Conservation (phyloP, 2,888 invertebrate species). For the Calameuta filiformis region DNA sequence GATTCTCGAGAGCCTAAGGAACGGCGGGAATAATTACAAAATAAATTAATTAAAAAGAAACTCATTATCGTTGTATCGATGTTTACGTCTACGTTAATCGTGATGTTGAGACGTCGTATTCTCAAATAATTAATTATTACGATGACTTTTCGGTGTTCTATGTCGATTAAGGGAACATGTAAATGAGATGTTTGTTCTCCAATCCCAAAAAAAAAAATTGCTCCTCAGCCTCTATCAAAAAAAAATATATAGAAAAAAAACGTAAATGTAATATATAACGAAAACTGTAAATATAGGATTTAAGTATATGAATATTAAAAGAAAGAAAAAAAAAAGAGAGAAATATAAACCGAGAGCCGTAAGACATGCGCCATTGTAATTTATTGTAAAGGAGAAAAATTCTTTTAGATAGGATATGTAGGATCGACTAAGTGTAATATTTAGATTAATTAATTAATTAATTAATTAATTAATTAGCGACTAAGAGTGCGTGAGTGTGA, state of each 20-base stretch:
- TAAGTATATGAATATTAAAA: neutral
- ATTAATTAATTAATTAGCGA: conserved; percentile 3
- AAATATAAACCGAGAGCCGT: no score
- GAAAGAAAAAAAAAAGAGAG: neutral
- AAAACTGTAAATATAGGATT: conserved; percentile 11
- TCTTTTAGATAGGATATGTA: neutral
- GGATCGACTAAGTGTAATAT: conserved; percentile 13
- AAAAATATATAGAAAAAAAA: neutral
- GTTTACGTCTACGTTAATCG: neutral
- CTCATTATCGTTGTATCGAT: conserved; percentile 12
- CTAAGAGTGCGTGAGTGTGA: neutral
- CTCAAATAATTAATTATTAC: no score
- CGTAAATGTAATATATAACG: conserved; percentile 6
- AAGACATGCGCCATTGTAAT: no score
- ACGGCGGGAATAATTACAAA: neutral
- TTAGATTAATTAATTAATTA: conserved; percentile 13
- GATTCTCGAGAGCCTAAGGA: neutral
- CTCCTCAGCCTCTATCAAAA: no score
- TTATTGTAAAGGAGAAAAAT: no score
- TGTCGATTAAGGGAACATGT: neutral
- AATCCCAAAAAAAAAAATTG: no score
- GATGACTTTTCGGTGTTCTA: neutral
- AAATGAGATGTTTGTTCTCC: neutral
- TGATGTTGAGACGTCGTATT: no score
- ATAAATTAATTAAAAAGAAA: conserved; percentile 8